Base-by-base conservation (phyloP, 2,888 invertebrate species). In the Meteorus colon region DNA sequence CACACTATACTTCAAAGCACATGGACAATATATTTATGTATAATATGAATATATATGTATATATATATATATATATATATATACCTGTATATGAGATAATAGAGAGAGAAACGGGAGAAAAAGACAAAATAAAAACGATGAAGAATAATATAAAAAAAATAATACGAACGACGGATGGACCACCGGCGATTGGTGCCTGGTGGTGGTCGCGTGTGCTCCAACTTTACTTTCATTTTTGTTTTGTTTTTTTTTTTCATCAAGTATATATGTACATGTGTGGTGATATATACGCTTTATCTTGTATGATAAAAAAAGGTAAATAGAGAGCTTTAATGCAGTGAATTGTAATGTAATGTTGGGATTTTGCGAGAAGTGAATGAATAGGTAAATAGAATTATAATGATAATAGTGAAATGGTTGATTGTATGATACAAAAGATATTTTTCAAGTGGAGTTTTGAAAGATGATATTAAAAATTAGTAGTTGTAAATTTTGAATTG, bases 161-260 rank as follows among this genome's bases (percentile, higher is more conserved):
- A 76, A 72, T 74, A 76, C 41, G 41, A 59, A 68, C 62, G 72
- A 76, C 69, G 71, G 74, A 72, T 74, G 74, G 76, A 76, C 76
- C 76, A 76, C 76, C 76, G 55, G 68, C 55, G 76, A 76, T 76
- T 51, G 55, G 73, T 45, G 74, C 51, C 72, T 55, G 74, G 63
- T 76, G 69, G 74, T 70, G 78, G 76, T 76, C 73, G 76, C 70
- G 73, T 72, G 68, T 66, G 65, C 59, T 71, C 31, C 27, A 19
- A 37, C 67, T 67, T 62, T 37, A 72, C 62, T 67, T 34, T 76
- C 24, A 24, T 24, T 24, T 24, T 24, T 24, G 24, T 24, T 24
- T 24, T 24, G 24, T 72, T 67, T 76, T 73, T 68, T 60, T 68
- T 74, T 31, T 63, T 63, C 19, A 55, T 55, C 5, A 24, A 16